Evolutionary conservation across 2,113 vertebrate genomes (phyloP).

Genomic region (Nibea albiflora): DNA sequence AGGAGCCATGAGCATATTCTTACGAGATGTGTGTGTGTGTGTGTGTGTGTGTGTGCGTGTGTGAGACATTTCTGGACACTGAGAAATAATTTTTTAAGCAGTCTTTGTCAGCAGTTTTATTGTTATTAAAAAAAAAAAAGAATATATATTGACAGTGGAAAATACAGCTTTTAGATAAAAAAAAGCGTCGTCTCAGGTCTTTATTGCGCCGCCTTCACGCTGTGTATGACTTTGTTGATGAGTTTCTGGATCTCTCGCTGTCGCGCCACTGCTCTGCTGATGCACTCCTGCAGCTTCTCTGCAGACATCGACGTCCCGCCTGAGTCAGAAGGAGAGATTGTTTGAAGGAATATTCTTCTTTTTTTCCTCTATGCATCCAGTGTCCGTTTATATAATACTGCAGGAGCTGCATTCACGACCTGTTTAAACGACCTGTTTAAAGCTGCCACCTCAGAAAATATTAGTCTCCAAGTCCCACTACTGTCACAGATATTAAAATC

Average conservation of each 20-base stretch:
- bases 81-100: slow-evolving; percentile 85
- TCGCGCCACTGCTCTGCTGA: slow-evolving; percentile 88
- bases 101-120: slow-evolving; percentile 89
- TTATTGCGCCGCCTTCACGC: slow-evolving; percentile 85
- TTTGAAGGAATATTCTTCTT: neutral
- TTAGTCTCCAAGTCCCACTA: no score
- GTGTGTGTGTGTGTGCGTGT: slow-evolving; percentile 58
- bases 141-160: slow-evolving; percentile 89
- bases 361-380: neutral
- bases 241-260: slow-evolving; percentile 92
- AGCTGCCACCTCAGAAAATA: no score
- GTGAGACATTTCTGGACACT: slow-evolving; percentile 82
- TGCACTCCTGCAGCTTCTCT: slow-evolving; percentile 94
- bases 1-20: slow-evolving; percentile 81
- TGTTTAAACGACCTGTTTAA: neutral
- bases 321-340: slow-evolving; percentile 58
- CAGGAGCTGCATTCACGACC: neutral
- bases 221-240: slow-evolving; percentile 89
- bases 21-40: slow-evolving; percentile 67
- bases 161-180: slow-evolving; percentile 88
- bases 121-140: slow-evolving; percentile 86
- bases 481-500: no score
- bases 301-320: slow-evolving; percentile 92
- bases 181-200: slow-evolving; percentile 55
- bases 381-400: neutral